Base-by-base conservation (phyloP, 2,888 invertebrate species). In the Andrena haemorrhoa region DNA sequence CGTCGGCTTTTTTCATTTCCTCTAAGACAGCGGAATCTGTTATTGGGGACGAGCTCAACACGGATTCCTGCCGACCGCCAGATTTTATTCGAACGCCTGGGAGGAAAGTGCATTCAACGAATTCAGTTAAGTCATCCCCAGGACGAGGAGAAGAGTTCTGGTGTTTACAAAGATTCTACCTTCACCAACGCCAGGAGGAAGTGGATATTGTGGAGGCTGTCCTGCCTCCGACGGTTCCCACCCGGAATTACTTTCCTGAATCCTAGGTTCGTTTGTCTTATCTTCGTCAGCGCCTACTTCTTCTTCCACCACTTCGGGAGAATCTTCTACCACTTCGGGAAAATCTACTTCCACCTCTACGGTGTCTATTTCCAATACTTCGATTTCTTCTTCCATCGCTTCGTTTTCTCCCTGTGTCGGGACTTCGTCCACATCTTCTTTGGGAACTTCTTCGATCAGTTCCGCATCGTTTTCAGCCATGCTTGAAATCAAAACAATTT, bases 1-100 rank as follows among this genome's bases (percentile, higher is more conserved):
- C 91, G 82, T 95, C 95, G 6, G 95, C 95, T 63, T 94, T 94
- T 82, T 94, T 94, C 63, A 95, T 92, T 90, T 95, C 94, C 71
- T 88, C 90, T 26, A 95, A 83, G 1, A 95, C 92, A 56, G 84
- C 86, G 10, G 88, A 85, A 64, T 93, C 92, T 20, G 90, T 89
- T 35, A 92, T 75, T 6, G 91, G 90, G n/a, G 89, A 85, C 1
- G 89, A 72, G 56, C 88, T 90, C 65, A 91, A 78, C 8, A 81
- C 58, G 0, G 91, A 88, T 41, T 91, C 90, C 2, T 84, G 70
- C 35, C 84, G 82, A 63, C 86, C 82, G 4, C 84, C 89, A 63
- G 74, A 69, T 61, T 87, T 86, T 0, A 85, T 61, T 1, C 86
- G 83, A 23, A 71, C 63, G 33, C 87, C 90, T 86, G 2, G 0